phyloP scores from a whole-genome alignment of 2,113 vertebrate genomes.

The Triplophysa dalaica region DNA sequence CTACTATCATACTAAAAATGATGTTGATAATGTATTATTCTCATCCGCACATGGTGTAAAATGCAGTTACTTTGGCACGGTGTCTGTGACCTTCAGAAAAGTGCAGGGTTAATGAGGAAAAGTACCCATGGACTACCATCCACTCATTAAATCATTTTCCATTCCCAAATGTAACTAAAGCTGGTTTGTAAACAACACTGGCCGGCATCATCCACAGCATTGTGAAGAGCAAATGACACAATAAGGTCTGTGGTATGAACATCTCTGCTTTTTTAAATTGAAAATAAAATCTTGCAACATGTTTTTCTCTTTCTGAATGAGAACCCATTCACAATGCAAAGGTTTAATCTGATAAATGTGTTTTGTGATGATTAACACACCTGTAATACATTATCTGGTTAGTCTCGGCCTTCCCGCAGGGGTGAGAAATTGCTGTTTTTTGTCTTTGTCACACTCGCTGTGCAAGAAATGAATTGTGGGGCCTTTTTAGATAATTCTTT shows the following conservation, averaged over 20 bases:
- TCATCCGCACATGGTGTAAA: too few species aligned
- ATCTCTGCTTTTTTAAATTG: background rate
- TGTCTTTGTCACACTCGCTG: background rate
- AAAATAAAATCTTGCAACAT: background rate
- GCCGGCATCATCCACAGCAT: too few species aligned
- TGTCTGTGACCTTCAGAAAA: too few species aligned
- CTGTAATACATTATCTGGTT: background rate
- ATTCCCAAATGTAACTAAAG: too few species aligned
- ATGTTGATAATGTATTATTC: too few species aligned
- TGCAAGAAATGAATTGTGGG: background rate
- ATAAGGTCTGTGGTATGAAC: background rate
- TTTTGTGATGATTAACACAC: background rate
- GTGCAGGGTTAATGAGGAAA: too few species aligned
- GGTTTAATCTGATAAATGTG: background rate
- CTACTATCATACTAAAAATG: too few species aligned
- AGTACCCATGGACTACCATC: too few species aligned
- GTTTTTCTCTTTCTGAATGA: background rate
- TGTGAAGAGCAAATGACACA: too few species aligned
- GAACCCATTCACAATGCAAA: background rate
- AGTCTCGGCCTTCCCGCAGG: background rate
- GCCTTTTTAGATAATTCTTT: background rate
- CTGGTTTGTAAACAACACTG: too few species aligned
- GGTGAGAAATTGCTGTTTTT: background rate
- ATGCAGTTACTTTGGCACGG: too few species aligned
- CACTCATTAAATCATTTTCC: too few species aligned